These are phyloP conservation scores for Rhinophrynus dorsalis DNA, from an alignment of 2,797 vertebrate species.

Conservation along the genomic window DNA sequence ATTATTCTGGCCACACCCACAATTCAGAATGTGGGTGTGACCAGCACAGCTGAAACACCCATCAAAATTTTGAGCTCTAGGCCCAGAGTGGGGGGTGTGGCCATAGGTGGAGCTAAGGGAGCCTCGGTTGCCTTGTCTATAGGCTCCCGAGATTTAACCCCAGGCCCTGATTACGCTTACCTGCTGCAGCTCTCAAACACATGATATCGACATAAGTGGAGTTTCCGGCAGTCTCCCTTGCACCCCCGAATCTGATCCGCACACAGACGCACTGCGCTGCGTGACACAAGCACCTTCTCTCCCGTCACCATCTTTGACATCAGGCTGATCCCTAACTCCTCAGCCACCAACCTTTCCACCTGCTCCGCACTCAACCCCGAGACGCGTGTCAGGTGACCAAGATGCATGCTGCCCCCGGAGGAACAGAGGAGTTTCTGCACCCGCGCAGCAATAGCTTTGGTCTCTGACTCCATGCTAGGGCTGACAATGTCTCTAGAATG, in stretches of 20 bases:
- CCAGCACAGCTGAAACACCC: no score
- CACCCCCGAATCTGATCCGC: slow-evolving; percentile 50
- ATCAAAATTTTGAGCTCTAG: no score
- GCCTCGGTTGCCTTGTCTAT: no score
- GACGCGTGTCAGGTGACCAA: slow-evolving; percentile 51
- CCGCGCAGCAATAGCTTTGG: fast-evolving
- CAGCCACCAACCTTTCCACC: background rate
- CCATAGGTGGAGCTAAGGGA: no score
- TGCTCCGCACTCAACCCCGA: slow-evolving; percentile 38
- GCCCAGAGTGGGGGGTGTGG: no score
- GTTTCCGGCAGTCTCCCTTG: slow-evolving; percentile 62
- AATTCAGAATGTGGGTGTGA: no score
- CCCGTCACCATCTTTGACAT: background rate
- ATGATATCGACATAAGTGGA: slow-evolving; percentile 84
- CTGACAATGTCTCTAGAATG: background rate
- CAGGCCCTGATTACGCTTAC: no score
- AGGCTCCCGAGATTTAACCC: background rate
- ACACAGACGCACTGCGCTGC: slow-evolving; percentile 71
- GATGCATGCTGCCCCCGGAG: slow-evolving; percentile 60
- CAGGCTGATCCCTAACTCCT: slow-evolving; percentile 39
- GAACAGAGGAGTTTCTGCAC: slow-evolving; percentile 56
- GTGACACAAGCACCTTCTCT: slow-evolving; percentile 57
- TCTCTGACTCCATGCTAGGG: background rate
- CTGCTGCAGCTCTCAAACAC: slow-evolving; percentile 76
- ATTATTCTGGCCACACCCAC: no score